Percentiles rank a stretch among this genome's conserved stretches.
phyloP scores from a whole-genome alignment of 2,888 invertebrate genomes.

The Thumatha senex region DNA sequence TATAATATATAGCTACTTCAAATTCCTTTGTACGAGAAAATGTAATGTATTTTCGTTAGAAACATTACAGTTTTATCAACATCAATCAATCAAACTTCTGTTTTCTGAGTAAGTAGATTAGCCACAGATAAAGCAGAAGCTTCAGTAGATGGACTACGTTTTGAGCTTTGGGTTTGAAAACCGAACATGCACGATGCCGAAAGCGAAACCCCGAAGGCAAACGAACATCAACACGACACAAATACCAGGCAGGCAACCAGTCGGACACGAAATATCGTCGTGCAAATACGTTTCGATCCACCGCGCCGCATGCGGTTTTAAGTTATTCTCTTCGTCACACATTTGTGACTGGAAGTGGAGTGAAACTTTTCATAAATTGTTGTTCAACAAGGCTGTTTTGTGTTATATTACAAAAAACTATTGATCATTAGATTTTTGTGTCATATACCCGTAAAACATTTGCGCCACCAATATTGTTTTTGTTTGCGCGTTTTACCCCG shows the following conservation, averaged over 20 bases:
- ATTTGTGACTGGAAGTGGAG: constrained; percentile 72
- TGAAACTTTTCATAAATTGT: constrained; percentile 57
- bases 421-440: constrained; percentile 40
- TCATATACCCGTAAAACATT: constrained; percentile 37
- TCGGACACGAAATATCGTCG: constrained; percentile 52
- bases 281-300: constrained; percentile 52
- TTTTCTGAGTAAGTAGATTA: constrained; percentile 23
- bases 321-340: constrained; percentile 71
- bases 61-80: constrained; percentile 12
- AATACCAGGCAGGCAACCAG: constrained; percentile 41
- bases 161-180: constrained; percentile 22
- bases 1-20: not conserved
- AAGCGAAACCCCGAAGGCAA: constrained; percentile 23
- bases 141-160: constrained; percentile 29
- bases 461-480: constrained; percentile 53
- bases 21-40: not conserved
- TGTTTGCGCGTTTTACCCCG: constrained; percentile 60
- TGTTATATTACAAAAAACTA: constrained; percentile 25
- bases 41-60: not conserved
- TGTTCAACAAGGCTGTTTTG: constrained; percentile 28
- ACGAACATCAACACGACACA: constrained; percentile 17
- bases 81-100: constrained; percentile 37
- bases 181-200: constrained; percentile 29
- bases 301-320: constrained; percentile 42
- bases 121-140: constrained; percentile 41